Evolutionary conservation across 2,797 vertebrate genomes (phyloP).

Genomic region (Pitangus sulphuratus): DNA sequence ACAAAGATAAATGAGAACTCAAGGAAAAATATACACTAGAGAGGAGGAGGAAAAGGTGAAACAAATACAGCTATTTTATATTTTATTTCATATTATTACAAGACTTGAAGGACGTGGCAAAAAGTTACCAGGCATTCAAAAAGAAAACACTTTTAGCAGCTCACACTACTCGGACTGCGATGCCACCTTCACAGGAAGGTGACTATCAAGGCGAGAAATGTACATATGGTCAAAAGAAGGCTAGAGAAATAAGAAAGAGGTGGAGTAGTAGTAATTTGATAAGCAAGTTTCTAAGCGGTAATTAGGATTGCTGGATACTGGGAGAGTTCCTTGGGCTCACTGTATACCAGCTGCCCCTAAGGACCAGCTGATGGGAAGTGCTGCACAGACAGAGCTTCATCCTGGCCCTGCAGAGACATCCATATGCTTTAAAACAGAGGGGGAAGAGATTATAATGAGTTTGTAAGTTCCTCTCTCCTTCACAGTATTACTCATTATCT

Average conservation of each 20-base stretch:
- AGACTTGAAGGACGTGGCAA: not conserved
- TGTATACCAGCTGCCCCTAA: rapidly evolving
- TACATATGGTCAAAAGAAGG: not conserved
- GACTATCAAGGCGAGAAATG: not conserved
- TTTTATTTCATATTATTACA: not conserved
- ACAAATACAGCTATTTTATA: not conserved
- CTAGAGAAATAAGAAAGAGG: not conserved
- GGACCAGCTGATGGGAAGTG: not conserved
- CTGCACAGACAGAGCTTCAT: not conserved
- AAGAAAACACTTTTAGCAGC: not conserved
- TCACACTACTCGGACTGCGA: not conserved
- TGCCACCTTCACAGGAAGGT: not conserved
- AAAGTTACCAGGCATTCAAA: not conserved
- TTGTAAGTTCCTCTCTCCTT: not conserved
- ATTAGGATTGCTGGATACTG: not conserved
- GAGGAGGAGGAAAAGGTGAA: not conserved
- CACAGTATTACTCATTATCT: not conserved
- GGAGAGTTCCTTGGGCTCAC: rapidly evolving
- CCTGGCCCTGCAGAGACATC: not conserved
- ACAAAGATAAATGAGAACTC: not conserved
- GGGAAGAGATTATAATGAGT: not conserved
- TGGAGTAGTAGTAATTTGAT: not conserved
- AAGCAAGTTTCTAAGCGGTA: not conserved
- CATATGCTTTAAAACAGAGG: not conserved
- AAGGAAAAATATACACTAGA: not conserved